phyloP scores from a whole-genome alignment of 1,140 invertebrate genomes.

The Steinernema feltiae region DNA sequence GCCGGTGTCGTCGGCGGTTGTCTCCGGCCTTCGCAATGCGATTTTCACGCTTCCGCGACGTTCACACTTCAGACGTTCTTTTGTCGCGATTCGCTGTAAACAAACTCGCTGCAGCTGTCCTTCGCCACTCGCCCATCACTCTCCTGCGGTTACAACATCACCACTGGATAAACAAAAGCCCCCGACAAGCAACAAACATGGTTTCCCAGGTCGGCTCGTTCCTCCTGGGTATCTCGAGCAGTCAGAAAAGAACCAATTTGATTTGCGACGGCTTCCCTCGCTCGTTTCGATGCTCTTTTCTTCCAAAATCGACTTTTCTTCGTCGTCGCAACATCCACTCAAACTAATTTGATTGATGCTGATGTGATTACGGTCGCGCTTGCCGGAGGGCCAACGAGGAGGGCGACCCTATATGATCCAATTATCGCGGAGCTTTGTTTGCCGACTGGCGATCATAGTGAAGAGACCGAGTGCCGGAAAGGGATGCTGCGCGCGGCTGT shows the following conservation, averaged over 20 bases:
- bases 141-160: background rate
- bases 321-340: conserved; percentile 6
- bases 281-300: background rate
- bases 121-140: background rate
- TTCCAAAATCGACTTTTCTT: background rate
- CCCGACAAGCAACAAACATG: too few relatives aligned
- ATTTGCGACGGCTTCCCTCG: too few relatives aligned
- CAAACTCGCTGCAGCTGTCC: background rate
- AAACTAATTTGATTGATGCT: conserved; percentile 10
- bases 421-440: background rate
- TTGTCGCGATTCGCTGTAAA: background rate
- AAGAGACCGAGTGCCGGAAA: too few relatives aligned
- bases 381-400: background rate
- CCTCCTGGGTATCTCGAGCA: too few relatives aligned
- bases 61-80: background rate
- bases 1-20: too few relatives aligned
- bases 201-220: too few relatives aligned
- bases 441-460: too few relatives aligned
- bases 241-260: background rate
- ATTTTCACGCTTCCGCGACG: background rate
- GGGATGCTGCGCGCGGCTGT: too few relatives aligned
- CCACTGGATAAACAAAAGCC: background rate
- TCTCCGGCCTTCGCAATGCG: too few relatives aligned
- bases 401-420: background rate
- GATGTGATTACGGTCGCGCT: conserved; percentile 10